Percentiles rank a stretch among this genome's conserved stretches.
Evolutionary conservation across 2,797 vertebrate species (phyloP).

Genomic region (Sphenopsis melanotis): DNA sequence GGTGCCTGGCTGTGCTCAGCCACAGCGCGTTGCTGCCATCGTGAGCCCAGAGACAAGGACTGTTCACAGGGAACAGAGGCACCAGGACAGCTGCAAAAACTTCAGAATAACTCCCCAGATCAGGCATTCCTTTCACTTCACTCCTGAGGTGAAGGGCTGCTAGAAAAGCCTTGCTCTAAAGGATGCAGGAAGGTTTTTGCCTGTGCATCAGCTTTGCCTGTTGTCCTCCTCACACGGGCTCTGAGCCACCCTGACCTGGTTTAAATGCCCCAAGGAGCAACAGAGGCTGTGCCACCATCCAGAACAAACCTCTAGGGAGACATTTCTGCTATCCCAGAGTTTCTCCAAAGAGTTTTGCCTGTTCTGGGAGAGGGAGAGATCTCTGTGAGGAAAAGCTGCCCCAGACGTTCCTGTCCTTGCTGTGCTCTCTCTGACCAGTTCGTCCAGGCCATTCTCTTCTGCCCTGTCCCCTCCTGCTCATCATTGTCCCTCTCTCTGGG

Average conservation of each 20-base stretch:
- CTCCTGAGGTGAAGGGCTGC: not conserved
- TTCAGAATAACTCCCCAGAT: accelerated
- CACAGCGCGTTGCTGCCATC: constrained; percentile 37
- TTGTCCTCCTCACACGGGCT: accelerated
- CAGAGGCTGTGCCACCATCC: not conserved
- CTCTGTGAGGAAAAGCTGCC: not conserved
- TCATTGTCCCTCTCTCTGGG: not conserved
- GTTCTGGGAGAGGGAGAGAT: not conserved
- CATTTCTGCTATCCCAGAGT: not conserved
- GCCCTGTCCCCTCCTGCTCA: not conserved
- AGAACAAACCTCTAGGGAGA: not conserved
- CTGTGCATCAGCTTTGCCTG: not conserved
- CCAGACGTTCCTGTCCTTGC: not conserved
- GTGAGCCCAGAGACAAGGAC: not conserved
- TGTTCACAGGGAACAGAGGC: not conserved
- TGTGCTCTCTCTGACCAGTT: not conserved
- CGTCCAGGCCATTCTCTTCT: not conserved
- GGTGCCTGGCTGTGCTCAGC: not conserved
- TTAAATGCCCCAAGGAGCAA: not conserved
- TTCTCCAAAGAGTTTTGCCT: not conserved
- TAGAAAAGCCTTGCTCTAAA: not conserved
- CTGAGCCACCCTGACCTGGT: not conserved
- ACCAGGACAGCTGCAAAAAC: not conserved
- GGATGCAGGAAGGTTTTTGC: not conserved
- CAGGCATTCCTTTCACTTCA: not conserved